Evolutionary conservation across 2,888 invertebrate species (phyloP).

Genomic region (Deilephila elpenor): DNA sequence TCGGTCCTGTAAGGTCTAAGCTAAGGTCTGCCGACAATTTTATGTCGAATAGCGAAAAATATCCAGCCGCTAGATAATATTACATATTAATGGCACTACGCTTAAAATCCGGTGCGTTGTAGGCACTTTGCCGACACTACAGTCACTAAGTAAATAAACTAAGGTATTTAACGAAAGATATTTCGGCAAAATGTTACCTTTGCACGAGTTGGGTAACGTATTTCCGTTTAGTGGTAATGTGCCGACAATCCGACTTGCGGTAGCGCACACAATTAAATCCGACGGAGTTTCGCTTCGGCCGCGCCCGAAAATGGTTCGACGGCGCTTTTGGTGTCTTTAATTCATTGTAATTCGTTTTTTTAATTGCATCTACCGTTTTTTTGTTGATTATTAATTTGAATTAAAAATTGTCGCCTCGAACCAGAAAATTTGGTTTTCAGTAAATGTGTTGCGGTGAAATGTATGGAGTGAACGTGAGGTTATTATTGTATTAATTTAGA

Average conservation of each 20-base stretch:
- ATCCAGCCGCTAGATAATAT: too few species aligned
- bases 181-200: neutral
- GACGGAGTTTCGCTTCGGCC: neutral
- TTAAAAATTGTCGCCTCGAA: neutral
- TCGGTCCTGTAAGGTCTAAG: too few species aligned
- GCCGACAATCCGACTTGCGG: conserved; percentile 12
- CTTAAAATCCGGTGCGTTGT: too few species aligned
- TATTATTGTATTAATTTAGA: too few species aligned
- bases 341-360: neutral
- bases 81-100: too few species aligned
- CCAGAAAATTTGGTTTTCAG: neutral
- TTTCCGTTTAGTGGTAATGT: neutral
- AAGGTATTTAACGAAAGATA: neutral
- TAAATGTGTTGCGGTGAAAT: too few species aligned
- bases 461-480: too few species aligned
- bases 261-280: neutral
- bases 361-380: neutral
- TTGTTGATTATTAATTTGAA: neutral
- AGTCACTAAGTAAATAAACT: neutral
- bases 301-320: neutral
- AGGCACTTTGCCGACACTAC: too few species aligned
- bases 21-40: too few species aligned
- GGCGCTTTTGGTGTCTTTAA: neutral
- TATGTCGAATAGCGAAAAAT: too few species aligned
- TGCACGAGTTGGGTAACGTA: neutral